Percentiles rank a stretch among this genome's conserved stretches.
Conservation (phyloP, 2,113 vertebrate genomes). For the Forbesichthys papilliferus region DNA sequence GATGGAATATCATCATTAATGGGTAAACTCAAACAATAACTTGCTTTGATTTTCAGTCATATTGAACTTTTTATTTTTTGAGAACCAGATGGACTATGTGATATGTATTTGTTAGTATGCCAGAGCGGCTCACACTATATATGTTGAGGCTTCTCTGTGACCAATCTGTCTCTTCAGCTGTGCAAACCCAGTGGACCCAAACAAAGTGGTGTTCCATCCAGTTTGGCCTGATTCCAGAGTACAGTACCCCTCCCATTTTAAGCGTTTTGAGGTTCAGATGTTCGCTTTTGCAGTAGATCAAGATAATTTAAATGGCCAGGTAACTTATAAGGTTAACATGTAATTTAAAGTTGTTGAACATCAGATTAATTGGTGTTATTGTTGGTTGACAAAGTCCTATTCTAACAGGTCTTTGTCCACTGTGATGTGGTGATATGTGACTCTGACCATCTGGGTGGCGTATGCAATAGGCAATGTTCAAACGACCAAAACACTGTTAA, state of each 20-base stretch:
- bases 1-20: conserved; percentile 72
- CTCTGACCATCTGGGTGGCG: conserved; percentile 27
- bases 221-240: conserved; percentile 58
- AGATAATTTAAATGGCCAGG: conserved; percentile 44
- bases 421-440: conserved; percentile 70
- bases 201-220: conserved; percentile 59
- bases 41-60: too few relatives aligned
- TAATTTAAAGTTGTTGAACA: background rate
- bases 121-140: background rate
- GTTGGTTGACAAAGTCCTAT: background rate
- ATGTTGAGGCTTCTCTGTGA: background rate
- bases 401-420: conserved; percentile 63
- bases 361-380: background rate
- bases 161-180: conserved; percentile 51
- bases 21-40: conserved; percentile 45
- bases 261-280: conserved; percentile 73
- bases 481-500: background rate
- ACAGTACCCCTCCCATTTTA: conserved; percentile 58
- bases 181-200: conserved; percentile 48
- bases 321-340: conserved; percentile 14
- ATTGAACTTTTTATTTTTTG: too few relatives aligned
- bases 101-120: too few relatives aligned
- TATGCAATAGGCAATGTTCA: conserved; percentile 56
- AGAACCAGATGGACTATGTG: too few relatives aligned
- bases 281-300: conserved; percentile 63